Base-by-base conservation (phyloP, 2,113 vertebrate species). In the Lipophrys pholis region DNA sequence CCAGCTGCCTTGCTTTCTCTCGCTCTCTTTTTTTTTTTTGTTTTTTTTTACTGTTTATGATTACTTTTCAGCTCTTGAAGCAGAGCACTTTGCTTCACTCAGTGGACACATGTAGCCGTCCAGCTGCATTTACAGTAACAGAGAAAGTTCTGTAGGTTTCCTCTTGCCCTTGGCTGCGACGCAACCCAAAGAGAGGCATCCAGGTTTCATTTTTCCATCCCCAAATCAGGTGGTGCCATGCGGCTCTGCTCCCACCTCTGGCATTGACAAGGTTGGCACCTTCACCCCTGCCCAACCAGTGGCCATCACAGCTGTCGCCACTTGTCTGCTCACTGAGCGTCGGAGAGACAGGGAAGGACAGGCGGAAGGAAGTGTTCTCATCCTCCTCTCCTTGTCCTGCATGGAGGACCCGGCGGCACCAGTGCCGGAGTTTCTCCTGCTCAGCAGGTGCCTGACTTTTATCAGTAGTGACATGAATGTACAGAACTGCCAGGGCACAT, bases 401-500 rank as follows among this genome's bases (percentile, higher is more conserved):
- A 73, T 72, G 76, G 80, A 79, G 87, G 78, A 87, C 69, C 81
- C 73, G 40, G 69, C 80, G 85, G 81, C 87, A 60, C 78, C 35
- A 30, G 58, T 54, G 6, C 80, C 55, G 84, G 76, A 58, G 78
- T 80, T 85, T 69, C 55, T 87, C 73, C 87, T 63, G 71, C 83
- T 87, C 87, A 72, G 82, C 61, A 55, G 82, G 70, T 85, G 50
- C 78, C 78, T 89, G 88, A 90, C 86, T 90, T 85, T 91, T 74
- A 93, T 93, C 81, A 39, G 78, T 40, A 80, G 79, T 92, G 92
- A 93, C 92, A 72, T 61, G 81, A 76, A 88, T 84, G 85, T 90
- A 93, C 90, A 89, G 90, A 90, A 90, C 80, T 93, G 90, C 90
- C 92, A 91, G 83, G 86, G 73, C 74, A 41, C 86, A 93, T 93